Evolutionary conservation across 2,888 invertebrate genomes (phyloP).

Genomic region (Andrena flavipes): DNA sequence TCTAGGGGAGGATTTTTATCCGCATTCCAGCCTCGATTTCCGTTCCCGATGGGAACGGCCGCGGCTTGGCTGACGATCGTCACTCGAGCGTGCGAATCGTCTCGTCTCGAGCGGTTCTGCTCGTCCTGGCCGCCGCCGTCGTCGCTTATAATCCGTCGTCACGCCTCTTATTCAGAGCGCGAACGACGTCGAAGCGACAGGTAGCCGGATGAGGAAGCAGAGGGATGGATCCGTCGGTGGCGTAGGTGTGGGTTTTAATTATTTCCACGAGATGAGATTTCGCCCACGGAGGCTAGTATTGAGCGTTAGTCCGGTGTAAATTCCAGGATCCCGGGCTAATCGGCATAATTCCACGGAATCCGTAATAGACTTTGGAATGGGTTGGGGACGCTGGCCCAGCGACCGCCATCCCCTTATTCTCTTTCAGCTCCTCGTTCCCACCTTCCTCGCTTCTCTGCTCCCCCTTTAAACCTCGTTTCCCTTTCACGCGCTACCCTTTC

Average conservation of each 20-base stretch:
- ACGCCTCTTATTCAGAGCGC: conserved; percentile 54
- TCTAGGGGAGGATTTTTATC: background rate
- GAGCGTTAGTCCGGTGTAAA: conserved; percentile 76
- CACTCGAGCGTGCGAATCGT: conserved; percentile 27
- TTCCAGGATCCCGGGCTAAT: conserved; percentile 76
- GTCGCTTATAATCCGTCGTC: conserved; percentile 58
- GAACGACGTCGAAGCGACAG: conserved; percentile 59
- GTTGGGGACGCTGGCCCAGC: conserved; percentile 60
- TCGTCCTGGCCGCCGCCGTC: background rate
- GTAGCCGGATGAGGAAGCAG: conserved; percentile 59
- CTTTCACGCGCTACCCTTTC: conserved; percentile 6
- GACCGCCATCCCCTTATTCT: conserved; percentile 50
- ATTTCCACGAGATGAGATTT: conserved; percentile 78
- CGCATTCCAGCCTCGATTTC: background rate
- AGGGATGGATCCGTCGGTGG: conserved; percentile 24
- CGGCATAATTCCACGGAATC: conserved; percentile 79
- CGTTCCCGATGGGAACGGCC: background rate
- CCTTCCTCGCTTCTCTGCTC: conserved; percentile 18
- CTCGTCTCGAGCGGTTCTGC: conserved; percentile 3
- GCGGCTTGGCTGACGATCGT: conserved; percentile 13
- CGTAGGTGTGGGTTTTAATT: conserved; percentile 76
- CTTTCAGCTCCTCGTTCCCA: conserved; percentile 20
- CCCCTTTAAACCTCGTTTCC: conserved; percentile 8
- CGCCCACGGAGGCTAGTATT: conserved; percentile 70
- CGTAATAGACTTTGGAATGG: conserved; percentile 78